Evolutionary conservation across 2,888 invertebrate genomes (phyloP), one percentile per base, ranked within the genome.

Genomic region (Papilio protenor): DNA sequence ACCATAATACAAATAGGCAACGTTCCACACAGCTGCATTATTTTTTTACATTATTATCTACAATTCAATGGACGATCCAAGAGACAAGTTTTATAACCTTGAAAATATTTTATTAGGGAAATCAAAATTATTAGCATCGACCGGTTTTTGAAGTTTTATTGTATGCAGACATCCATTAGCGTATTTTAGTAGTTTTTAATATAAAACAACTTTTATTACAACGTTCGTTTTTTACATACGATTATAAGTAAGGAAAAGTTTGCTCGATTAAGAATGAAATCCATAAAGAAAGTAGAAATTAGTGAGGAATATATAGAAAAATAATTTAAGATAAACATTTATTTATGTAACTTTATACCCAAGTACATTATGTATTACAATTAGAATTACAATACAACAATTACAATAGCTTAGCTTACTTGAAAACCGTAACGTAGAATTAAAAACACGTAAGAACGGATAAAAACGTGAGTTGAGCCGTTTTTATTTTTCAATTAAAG

Each of bases 91-190:
- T 49, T 45, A 16, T 76, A 76, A 76, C 76, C 76, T 76, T 76
- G 76, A 49, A 71, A 59, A 71, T 33, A 49, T 76, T 76, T 76
- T 76, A 76, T 71, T 33, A 59, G 61, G 23, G 45, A 76, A 61
- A 59, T 71, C 45, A 47, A 71, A 76, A 76, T 71, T 76, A 71
- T 76, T 76, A 71, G 27, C 33, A 33, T 21, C 59, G 47, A 76
- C 76, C 70, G 76, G 76, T 76, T 76, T 47, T 61, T 18, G 27
- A 57, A 45, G 66, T 49, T 71, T 76, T 61, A 76, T 71, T 71
- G 23, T 71, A 6, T 33, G n/a, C 69, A 70, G 45, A 70, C 70
- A 27, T 57, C 57, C 69, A 55, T 40, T 74, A 74, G 27, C 18
- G 66, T 69, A 66, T 66, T 66, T 66, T 66, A 66, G 45, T 45